These are phyloP conservation scores for Hepsetus odoe DNA, from an alignment of 2,113 vertebrate species.

Conservation along the genomic window DNA sequence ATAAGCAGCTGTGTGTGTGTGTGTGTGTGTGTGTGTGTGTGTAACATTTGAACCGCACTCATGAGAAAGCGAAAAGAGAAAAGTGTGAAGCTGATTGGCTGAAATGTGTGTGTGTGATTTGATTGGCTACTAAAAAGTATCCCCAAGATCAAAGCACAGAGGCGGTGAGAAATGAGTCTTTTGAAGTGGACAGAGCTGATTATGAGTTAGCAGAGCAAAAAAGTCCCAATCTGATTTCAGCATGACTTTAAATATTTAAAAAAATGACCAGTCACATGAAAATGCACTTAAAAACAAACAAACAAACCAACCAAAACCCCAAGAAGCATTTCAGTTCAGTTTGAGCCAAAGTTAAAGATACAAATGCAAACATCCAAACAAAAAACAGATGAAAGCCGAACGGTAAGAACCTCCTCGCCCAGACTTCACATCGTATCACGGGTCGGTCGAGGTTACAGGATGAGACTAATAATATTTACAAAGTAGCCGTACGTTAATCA, in stretches of 20 bases:
- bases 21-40: no score
- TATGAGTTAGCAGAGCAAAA: no score
- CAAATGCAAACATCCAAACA: not conserved
- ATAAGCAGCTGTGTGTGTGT: no score
- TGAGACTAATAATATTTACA: constrained; percentile 26
- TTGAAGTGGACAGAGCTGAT: no score
- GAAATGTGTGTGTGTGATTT: no score
- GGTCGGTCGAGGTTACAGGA: not conserved
- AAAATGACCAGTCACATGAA: not conserved
- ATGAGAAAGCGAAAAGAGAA: no score
- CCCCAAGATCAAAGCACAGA: no score
- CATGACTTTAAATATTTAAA: not conserved
- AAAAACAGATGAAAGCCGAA: not conserved
- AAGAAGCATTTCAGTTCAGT: not conserved
- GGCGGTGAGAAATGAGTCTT: no score
- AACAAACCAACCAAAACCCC: not conserved
- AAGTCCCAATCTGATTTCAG: no score
- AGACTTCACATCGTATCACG: constrained; percentile 6
- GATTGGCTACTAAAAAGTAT: no score
- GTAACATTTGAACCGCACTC: no score
- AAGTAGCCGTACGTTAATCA: not conserved
- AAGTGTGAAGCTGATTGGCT: no score
- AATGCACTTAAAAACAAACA: not conserved
- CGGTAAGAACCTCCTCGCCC: not conserved
- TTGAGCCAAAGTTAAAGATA: not conserved